A percentile compares a stretch with the other conserved stretches of the same genome.
phyloP scores from a whole-genome alignment of 53 echinoderm and acorn worm species.

The Astropecten irregularis region DNA sequence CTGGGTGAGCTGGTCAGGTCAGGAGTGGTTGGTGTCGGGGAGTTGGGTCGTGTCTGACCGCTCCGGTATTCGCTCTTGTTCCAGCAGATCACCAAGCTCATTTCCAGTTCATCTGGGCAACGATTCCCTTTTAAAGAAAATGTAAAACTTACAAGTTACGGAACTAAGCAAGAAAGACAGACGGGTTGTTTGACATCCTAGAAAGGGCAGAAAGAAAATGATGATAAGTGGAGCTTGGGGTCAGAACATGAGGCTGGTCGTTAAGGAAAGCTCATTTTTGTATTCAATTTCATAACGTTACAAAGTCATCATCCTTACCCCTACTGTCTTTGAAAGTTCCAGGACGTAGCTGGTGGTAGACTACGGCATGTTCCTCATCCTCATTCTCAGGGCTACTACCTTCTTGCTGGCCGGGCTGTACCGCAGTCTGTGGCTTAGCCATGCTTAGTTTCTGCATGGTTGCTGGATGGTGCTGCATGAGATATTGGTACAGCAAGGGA shows the following conservation, averaged over 20 bases:
- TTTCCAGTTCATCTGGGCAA: slow-evolving; percentile 51
- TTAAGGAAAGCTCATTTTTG: too few relatives aligned
- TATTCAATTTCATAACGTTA: too few relatives aligned
- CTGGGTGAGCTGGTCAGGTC: slow-evolving; percentile 6
- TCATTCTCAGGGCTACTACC: slow-evolving; percentile 4
- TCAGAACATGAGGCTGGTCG: too few relatives aligned
- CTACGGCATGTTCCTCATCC: slow-evolving; percentile 52
- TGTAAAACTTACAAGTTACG: neutral
- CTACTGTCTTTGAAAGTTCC: slow-evolving; percentile 49
- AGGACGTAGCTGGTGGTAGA: slow-evolving; percentile 25
- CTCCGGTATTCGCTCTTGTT: slow-evolving; percentile 68
- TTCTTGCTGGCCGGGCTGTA: neutral
- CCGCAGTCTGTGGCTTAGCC: neutral
- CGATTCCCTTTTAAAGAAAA: neutral
- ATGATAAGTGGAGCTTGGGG: too few relatives aligned
- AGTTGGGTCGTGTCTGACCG: slow-evolving; percentile 70
- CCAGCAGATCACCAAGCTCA: slow-evolving; percentile 75
- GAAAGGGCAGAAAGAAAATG: too few relatives aligned
- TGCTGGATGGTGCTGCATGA: slow-evolving; percentile 66
- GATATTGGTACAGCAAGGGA: slow-evolving; percentile 79
- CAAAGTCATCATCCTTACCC: too few relatives aligned
- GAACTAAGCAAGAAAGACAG: neutral
- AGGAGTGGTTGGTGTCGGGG: slow-evolving; percentile 61
- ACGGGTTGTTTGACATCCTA: slow-evolving; percentile 5
- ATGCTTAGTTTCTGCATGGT: slow-evolving; percentile 63